These are phyloP conservation scores for Anguilla obscura DNA, from an alignment of 2,797 vertebrate genomes.

Conservation along the genomic window DNA sequence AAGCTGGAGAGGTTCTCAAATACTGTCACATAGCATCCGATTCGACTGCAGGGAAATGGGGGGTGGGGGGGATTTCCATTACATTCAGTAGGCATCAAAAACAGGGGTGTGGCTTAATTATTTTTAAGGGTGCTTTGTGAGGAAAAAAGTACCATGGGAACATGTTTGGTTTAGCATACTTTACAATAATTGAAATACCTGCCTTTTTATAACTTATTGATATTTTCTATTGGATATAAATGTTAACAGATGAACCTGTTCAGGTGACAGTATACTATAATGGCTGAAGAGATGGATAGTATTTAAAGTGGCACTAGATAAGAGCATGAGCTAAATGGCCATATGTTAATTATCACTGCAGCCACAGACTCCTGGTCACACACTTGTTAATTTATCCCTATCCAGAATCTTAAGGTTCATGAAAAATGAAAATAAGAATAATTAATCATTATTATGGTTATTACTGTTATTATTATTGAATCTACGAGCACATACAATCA, in stretches of 20 bases:
- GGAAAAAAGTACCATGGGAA: not conserved
- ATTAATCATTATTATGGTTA: too few relatives aligned
- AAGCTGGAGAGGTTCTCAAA: conserved; percentile 88
- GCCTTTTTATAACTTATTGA: not conserved
- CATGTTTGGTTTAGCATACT: not conserved
- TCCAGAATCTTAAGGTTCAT: not conserved
- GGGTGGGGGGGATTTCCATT: not conserved
- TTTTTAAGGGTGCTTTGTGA: not conserved
- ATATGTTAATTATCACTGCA: too few relatives aligned
- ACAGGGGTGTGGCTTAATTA: not conserved
- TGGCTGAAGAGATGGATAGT: not conserved
- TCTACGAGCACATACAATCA: not conserved
- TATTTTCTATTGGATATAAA: not conserved
- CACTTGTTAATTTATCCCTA: not conserved
- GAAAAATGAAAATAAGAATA: too few relatives aligned
- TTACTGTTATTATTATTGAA: not conserved
- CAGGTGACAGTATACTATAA: too few relatives aligned
- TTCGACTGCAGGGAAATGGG: conserved; percentile 73
- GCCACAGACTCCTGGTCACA: too few relatives aligned
- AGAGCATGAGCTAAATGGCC: not conserved
- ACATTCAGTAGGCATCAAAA: not conserved
- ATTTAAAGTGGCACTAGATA: too few relatives aligned
- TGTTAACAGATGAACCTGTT: not conserved
- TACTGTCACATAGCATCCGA: conserved; percentile 86
- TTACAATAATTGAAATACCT: not conserved